A percentile compares a stretch with the other conserved stretches of the same genome.
Conservation (phyloP, 2,113 vertebrate species). For the Odobenus rosmarus region DNA sequence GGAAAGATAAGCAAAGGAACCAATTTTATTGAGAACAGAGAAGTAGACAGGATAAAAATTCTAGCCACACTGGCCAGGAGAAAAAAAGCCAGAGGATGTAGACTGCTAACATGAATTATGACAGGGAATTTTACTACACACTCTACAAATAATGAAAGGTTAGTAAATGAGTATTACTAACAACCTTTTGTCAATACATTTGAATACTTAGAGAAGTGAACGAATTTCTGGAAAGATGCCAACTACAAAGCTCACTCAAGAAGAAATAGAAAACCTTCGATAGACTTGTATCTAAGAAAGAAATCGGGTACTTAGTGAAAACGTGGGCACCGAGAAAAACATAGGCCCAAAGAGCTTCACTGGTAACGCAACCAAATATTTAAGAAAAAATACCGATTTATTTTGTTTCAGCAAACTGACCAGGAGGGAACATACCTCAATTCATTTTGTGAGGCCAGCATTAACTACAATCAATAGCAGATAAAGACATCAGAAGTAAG, state of each 20-base stretch:
- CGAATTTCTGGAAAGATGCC: neutral
- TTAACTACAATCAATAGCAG: neutral
- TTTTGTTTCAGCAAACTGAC: neutral
- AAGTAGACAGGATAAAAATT: neutral
- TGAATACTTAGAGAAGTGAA: neutral
- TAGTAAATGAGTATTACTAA: neutral
- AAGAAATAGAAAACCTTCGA: neutral
- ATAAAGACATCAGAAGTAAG: neutral
- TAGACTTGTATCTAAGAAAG: neutral
- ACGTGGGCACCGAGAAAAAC: neutral
- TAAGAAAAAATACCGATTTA: neutral
- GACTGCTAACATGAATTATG: neutral
- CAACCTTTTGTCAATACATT: neutral
- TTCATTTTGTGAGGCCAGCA: neutral
- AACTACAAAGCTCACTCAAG: no score
- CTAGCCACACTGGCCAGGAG: neutral
- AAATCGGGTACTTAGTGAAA: neutral
- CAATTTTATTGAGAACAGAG: neutral
- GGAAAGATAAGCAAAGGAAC: neutral
- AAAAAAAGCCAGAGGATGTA: neutral
- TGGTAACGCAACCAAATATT: neutral
- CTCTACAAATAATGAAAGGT: neutral
- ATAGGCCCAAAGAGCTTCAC: neutral
- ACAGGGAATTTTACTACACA: neutral
- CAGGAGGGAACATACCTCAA: neutral